Base-by-base conservation (phyloP, 2,113 vertebrate species). In the Motacilla tschutschensis region DNA sequence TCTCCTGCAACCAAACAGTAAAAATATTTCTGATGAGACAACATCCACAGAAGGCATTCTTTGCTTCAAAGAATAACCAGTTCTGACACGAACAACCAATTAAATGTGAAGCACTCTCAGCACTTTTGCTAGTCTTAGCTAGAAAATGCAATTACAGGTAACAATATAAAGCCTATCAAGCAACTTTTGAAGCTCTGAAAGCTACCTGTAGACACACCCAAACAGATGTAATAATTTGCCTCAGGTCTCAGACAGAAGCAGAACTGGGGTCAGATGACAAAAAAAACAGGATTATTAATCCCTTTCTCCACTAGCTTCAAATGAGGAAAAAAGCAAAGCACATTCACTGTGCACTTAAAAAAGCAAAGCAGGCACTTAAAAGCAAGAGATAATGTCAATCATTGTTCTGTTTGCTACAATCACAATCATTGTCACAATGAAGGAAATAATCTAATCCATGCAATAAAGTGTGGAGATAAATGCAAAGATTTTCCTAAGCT, bases 1-100 rank as follows among this genome's bases (percentile, higher is more conserved):
- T 99, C 98, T 35, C 99, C 99, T 99, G 96, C 17, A 96, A 91
- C 69, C 60, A 93, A 93, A 91, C 48, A 85, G 57, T 31, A 79
- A 72, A 95, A 87, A 87, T 14, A 57, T 85, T 65, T 53, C 84
- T 50, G 8, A 64, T 89, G 54, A 88, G 54, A 72, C 53, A 85
- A 80, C 0, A 0, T 79, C 76, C 84, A 87, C 69, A 79, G 59
- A 64, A 78, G 31, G 55, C 58, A 92, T 57, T 83, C 69, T 63
- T 47, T 60, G 73, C 64, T 84, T 88, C 74, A 90, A 89, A 91
- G 64, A 53, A 47, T 4, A 90, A 79, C 90, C 60, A 83, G 93
- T 87, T 67, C 88, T 72, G 85, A 88, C 89, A 86, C 0, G 60
- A 92, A 43, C 17, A 63, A n/a, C 67, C 51, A 76, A 79, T 91